phyloP scores from a whole-genome alignment of 2,113 vertebrate genomes.

The Microcebus lehilahytsara region DNA sequence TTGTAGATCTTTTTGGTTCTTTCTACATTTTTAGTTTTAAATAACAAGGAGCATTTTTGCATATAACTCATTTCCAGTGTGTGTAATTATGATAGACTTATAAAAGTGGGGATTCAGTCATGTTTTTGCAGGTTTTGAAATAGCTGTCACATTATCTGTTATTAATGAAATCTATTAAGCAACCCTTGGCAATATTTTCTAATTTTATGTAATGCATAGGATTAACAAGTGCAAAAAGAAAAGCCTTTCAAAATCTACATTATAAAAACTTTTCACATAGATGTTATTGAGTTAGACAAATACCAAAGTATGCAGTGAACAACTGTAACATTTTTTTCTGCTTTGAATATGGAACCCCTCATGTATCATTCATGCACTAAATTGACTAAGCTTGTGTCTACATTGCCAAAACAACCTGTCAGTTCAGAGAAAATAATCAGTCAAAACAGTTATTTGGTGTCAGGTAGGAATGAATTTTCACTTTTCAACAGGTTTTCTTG shows the following conservation, averaged over 20 bases:
- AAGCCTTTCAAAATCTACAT: not conserved
- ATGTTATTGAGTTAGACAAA: not conserved
- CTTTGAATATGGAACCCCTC: not conserved
- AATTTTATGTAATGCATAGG: not conserved
- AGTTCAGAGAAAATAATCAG: conserved; percentile 65
- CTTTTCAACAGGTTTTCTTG: conserved; percentile 45
- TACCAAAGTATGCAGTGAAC: not conserved
- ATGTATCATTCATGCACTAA: conserved; percentile 38
- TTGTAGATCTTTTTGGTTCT: not conserved
- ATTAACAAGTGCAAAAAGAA: not conserved
- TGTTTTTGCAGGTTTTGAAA: not conserved
- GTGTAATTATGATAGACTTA: not conserved
- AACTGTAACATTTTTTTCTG: not conserved
- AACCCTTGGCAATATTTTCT: not conserved
- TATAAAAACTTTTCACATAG: not conserved
- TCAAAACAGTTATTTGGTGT: conserved; percentile 70
- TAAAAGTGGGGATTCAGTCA: not conserved
- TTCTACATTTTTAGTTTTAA: not conserved
- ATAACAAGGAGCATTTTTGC: not conserved
- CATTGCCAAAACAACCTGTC: conserved; percentile 66
- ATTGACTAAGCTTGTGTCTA: conserved; percentile 19
- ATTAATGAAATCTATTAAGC: not conserved
- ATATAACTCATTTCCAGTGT: not conserved
- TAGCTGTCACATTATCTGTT: not conserved
- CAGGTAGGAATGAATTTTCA: conserved; percentile 52